phyloP scores from a whole-genome alignment of 2,797 vertebrate genomes.

The Cossypha niveicapilla region DNA sequence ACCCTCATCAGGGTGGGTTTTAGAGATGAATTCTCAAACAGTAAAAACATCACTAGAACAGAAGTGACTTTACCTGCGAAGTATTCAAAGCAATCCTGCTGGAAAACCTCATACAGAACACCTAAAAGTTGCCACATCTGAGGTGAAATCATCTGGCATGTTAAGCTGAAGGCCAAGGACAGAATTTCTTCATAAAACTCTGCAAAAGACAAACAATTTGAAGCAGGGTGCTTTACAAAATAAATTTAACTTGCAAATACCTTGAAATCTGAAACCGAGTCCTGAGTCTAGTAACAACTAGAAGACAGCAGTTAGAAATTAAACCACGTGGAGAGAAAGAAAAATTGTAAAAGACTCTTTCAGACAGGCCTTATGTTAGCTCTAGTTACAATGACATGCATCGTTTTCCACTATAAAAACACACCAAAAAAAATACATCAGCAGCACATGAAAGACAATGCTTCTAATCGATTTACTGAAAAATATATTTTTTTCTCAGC shows the following conservation, averaged over 20 bases:
- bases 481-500: neutral
- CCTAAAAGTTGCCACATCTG: conserved; percentile 98
- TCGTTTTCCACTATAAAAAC: neutral
- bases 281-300: neutral
- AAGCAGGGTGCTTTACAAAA: neutral
- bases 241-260: neutral
- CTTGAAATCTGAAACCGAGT: neutral
- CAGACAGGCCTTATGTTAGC: neutral
- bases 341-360: neutral
- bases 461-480: neutral
- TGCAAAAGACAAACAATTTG: conserved; percentile 58
- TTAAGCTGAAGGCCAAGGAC: conserved; percentile 92
- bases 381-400: neutral
- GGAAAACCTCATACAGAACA: conserved; percentile 91
- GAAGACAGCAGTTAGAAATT: neutral
- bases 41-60: neutral
- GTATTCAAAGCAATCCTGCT: conserved; percentile 95
- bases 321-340: neutral
- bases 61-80: conserved; percentile 84
- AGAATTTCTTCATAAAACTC: conserved; percentile 98
- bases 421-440: neutral
- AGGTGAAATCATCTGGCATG: conserved; percentile 91
- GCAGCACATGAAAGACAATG: neutral
- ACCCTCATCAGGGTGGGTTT: neutral
- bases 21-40: neutral